These are phyloP conservation scores for Spondyliosoma cantharus DNA, from an alignment of 2,797 vertebrate species.

Conservation along the genomic window DNA sequence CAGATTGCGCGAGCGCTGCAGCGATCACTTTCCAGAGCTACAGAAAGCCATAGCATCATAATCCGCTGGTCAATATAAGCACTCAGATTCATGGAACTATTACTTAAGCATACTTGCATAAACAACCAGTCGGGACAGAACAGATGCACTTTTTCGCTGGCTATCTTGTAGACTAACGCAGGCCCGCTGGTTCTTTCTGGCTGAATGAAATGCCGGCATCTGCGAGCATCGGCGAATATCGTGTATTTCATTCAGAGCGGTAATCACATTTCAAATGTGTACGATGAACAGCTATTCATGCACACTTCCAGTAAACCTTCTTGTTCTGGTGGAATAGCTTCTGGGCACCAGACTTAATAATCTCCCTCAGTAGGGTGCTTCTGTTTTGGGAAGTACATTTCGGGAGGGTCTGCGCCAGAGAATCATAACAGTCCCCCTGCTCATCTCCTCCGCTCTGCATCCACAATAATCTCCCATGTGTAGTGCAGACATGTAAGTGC, in stretches of 20 bases:
- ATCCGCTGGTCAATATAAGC: background rate
- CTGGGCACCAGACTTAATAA: constrained; percentile 22
- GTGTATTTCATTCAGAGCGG: background rate
- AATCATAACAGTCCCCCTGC: background rate
- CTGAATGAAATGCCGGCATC: background rate
- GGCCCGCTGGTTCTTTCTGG: background rate
- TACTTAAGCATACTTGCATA: background rate
- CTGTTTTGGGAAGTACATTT: constrained; percentile 43
- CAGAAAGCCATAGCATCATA: background rate
- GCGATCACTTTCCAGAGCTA: background rate
- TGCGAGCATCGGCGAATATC: background rate
- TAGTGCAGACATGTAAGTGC: constrained; percentile 38
- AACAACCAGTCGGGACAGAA: background rate
- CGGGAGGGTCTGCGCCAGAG: constrained; percentile 4
- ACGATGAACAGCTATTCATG: background rate
- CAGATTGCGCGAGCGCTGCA: no score
- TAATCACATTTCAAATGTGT: background rate
- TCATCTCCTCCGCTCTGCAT: constrained; percentile 25
- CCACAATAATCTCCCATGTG: constrained; percentile 40
- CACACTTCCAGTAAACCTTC: constrained; percentile 18
- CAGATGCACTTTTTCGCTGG: background rate
- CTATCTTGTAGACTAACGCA: background rate
- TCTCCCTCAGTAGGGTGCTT: constrained; percentile 33
- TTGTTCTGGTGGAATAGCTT: constrained; percentile 42
- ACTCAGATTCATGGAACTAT: background rate